A percentile compares a stretch with the other conserved stretches of the same genome.
These are phyloP conservation scores for Phylloscopus trochiloides DNA, from an alignment of 2,113 vertebrate species.

Conservation along the genomic window DNA sequence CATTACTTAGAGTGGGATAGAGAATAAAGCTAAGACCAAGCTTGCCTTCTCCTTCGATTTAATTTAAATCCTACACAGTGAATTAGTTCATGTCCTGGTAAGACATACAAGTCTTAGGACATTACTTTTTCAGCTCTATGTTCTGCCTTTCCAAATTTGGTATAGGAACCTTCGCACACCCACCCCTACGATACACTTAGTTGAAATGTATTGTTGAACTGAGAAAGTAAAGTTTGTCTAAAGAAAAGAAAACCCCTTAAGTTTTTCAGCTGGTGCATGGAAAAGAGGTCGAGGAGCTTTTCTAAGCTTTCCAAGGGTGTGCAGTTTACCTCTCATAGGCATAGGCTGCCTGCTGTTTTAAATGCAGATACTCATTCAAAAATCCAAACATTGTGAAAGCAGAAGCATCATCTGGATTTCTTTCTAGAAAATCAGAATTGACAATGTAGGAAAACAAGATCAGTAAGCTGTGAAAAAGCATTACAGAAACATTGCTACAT, in stretches of 20 bases:
- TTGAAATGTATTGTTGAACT: background rate
- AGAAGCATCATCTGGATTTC: slow-evolving; percentile 85
- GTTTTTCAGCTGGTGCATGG: background rate
- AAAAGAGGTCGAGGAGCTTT: background rate
- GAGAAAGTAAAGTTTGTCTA: background rate
- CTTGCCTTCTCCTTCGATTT: background rate
- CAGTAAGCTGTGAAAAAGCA: background rate
- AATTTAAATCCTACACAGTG: background rate
- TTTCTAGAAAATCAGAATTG: slow-evolving; percentile 77
- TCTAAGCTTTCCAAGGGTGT: background rate
- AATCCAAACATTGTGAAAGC: slow-evolving; percentile 96
- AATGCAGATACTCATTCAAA: slow-evolving; percentile 86
- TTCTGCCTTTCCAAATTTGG: background rate
- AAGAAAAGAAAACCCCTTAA: background rate
- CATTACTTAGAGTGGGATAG: background rate
- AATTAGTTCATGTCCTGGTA: background rate
- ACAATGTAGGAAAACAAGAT: background rate
- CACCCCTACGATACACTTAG: background rate
- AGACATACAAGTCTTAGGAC: background rate
- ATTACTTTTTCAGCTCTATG: background rate
- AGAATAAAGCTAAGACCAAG: background rate
- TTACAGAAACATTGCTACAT: background rate
- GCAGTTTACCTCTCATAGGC: slow-evolving; percentile 85
- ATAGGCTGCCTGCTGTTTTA: slow-evolving; percentile 85
- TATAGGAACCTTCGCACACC: background rate